Conservation (phyloP, 2,888 invertebrate species). For the Elegia similella region DNA sequence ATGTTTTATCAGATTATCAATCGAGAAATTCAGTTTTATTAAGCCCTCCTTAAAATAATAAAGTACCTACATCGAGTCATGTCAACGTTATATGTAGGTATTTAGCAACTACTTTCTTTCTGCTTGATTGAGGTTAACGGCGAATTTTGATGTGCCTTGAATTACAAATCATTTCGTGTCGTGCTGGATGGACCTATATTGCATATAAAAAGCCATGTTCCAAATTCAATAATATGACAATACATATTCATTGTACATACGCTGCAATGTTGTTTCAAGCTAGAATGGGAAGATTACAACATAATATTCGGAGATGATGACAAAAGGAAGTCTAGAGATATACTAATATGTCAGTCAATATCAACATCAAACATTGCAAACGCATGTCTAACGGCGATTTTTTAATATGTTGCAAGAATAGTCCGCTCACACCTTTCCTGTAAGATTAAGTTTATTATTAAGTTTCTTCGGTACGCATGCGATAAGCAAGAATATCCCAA, state of each 20-base stretch:
- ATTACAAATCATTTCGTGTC: constrained; percentile 53
- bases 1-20: too few species aligned
- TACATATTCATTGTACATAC: constrained; percentile 22
- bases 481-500: too few species aligned
- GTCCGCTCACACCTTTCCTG: too few species aligned
- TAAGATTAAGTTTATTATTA: too few species aligned
- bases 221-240: constrained; percentile 24
- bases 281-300: constrained; percentile 9
- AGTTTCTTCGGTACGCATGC: too few species aligned
- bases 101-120: constrained; percentile 64
- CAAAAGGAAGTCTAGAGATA: not conserved
- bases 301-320: not conserved
- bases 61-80: constrained; percentile 32
- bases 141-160: constrained; percentile 61
- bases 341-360: too few species aligned
- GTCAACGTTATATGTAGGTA: constrained; percentile 39
- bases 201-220: constrained; percentile 52
- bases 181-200: constrained; percentile 39
- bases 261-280: constrained; percentile 1
- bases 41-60: too few species aligned
- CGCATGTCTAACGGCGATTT: too few species aligned
- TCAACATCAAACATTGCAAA: too few species aligned
- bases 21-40: too few species aligned
- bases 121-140: constrained; percentile 72
- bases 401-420: too few species aligned